These are phyloP conservation scores for Halcyon chelicuti DNA, from an alignment of 2,797 vertebrate species.

Conservation along the genomic window DNA sequence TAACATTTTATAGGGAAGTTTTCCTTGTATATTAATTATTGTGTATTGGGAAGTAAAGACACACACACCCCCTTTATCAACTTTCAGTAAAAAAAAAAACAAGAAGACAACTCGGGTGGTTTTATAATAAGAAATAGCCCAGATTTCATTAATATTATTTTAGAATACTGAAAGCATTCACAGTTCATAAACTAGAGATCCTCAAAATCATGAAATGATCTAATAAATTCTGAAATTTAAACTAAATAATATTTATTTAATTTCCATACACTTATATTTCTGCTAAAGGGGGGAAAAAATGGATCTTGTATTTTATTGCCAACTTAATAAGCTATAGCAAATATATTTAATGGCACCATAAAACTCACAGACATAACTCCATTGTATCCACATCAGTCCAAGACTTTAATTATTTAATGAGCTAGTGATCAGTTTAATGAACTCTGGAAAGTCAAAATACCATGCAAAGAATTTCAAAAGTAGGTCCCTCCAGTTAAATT, in stretches of 20 bases:
- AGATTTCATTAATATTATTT: not conserved
- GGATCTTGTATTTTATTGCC: not conserved
- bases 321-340: not conserved
- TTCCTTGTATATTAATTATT: not conserved
- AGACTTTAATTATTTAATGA: not conserved
- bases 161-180: not conserved
- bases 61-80: not conserved
- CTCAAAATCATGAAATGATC: not conserved
- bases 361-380: not conserved
- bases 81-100: not conserved
- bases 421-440: not conserved
- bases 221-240: not conserved
- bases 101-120: accelerated
- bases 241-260: not conserved
- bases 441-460: not conserved
- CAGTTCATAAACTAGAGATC: not conserved
- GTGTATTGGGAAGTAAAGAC: not conserved
- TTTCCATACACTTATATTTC: not conserved
- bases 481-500: not conserved
- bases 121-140: not conserved
- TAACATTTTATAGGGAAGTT: not conserved
- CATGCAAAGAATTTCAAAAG: accelerated
- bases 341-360: not conserved
- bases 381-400: not conserved
- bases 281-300: accelerated